Evolutionary conservation across 2,797 vertebrate species (phyloP), one percentile per base, ranked within the genome.

Genomic region (Luscinia megarhynchos): DNA sequence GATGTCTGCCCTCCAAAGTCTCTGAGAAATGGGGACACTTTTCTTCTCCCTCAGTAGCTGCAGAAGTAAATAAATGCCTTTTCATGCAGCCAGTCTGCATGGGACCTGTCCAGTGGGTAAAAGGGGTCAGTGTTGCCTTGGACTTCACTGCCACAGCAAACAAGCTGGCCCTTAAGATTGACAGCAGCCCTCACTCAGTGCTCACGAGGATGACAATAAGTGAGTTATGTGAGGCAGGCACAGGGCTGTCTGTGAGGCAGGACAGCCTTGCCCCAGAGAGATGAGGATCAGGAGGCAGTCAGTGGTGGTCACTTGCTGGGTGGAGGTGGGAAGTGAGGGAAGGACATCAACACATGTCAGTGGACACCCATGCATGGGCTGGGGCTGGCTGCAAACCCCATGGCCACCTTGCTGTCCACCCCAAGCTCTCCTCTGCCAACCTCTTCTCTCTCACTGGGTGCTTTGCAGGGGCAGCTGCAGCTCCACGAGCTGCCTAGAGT

Each of bases 351-450:
- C 5, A 5, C 1, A 43, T 43, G 17, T 43, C 41, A 5, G 23
- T 27, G 27, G n/a, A 59, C 1, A 13, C 2, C 13, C 0, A 0
- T 34, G 12, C 2, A 12, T 29, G 24, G 62, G 17, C 70, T 77
- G 53, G 66, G 45, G 21, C 29, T 45, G 40, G 23, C 30, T 57
- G 23, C 2, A 1, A 0, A 3, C 22, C 45, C 24, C 40, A 51
- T 1, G 22, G 53, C 26, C 4, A 13, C 22, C 48, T 2, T 0
- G 1, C 73, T 57, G 20, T 48, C 29, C 2, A 0, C 46, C 53
- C 4, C 2, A n/a, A 86, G n/a, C 30, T 55, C 22, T 51, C 45
- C 30, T 55, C 61, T 69, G 51, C 38, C 3, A 2, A 36, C 6
- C 30, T 62, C 18, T 81, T 51, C 64, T 51, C 24, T 68, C 38